Evolutionary conservation across 1,140 invertebrate genomes (phyloP).

Genomic region (Carcinoscorpius rotundicauda): DNA sequence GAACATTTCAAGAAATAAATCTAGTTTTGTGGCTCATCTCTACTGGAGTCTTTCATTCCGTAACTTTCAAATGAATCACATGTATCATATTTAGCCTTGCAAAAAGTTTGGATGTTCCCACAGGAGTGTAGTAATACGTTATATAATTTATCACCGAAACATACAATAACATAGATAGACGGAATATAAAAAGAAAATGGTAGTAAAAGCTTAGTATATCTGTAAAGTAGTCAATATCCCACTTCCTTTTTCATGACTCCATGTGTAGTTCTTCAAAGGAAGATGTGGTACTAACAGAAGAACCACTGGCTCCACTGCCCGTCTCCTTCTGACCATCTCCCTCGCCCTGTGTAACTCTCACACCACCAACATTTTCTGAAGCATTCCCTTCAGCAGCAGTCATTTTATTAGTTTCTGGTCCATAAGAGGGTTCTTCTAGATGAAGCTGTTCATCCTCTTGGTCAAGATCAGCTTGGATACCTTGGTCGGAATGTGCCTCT

Average conservation of each 20-base stretch:
- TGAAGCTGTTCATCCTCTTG: background rate
- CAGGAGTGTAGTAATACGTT: too few species aligned
- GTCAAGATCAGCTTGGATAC: background rate
- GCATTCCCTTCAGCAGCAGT: slow-evolving; percentile 9
- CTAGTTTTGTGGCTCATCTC: too few species aligned
- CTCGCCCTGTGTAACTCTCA: slow-evolving; percentile 12
- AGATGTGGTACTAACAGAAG: slow-evolving; percentile 12
- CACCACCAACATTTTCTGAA: slow-evolving; percentile 12
- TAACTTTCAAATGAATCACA: too few species aligned
- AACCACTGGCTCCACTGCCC: slow-evolving; percentile 11
- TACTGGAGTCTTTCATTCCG: too few species aligned
- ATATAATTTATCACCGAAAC: too few species aligned
- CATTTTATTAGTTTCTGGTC: background rate
- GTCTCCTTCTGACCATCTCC: slow-evolving; percentile 10
- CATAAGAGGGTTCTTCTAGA: background rate
- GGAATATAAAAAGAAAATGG: too few species aligned
- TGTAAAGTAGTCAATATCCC: too few species aligned
- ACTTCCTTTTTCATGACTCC: slow-evolving; percentile 10
- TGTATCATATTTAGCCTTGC: too few species aligned
- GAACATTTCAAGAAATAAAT: too few species aligned
- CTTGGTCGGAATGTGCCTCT: slow-evolving; percentile 11
- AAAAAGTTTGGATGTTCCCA: too few species aligned
- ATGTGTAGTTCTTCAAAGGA: slow-evolving; percentile 19
- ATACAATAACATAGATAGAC: too few species aligned
- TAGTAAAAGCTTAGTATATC: too few species aligned